Base-by-base conservation (phyloP, 2,113 vertebrate genomes). In the Etia nguti region DNA sequence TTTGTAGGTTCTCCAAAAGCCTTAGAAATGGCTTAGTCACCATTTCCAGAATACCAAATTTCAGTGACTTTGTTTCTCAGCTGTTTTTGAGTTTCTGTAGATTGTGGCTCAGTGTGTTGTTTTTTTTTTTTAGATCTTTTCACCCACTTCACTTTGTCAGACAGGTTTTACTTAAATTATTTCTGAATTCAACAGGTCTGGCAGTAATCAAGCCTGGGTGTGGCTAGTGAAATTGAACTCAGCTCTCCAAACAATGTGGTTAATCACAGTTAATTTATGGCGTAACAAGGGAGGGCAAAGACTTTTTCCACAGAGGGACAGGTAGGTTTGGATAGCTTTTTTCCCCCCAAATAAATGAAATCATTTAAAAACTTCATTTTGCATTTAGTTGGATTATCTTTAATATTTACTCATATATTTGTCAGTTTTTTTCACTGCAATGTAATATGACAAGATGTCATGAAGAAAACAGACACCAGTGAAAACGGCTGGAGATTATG, bases 311-410 rank as follows among this genome's bases (percentile, higher is more conserved):
- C 68, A 73, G 38, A 38, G 20, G 60, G 18, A 10, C 20, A 65
- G 34, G 10, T 65, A 38, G 34, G 20, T 65, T 22, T 65, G 34
- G 31, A 38, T 65, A 36, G 31, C 10, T 31, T 16, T 11, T 1
- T 2, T 0, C 5, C 54, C 57, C 57, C 26, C 1, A 1, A 65
- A 65, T 13, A 65, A 65, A 65, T 22, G 0, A 1, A 38, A 38
- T 65, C 1, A 65, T 65, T 38, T 65, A 65, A 68, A 68, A 68
- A 41, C 62, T 22, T 11, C 2, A 38, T 41, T 68, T 22, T 0
- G 4, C 6, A 2, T 0, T 65, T 12, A 65, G 60, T 65, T 65
- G 20, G 38, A 65, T 38, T 65, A 38, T 38, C 20, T 65, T 65
- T 65, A 65, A 65, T 65, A 38, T 65, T 65, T 38, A 65, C 34